Evolutionary conservation across 1,140 invertebrate species (phyloP).

Genomic region (Mya arenaria): DNA sequence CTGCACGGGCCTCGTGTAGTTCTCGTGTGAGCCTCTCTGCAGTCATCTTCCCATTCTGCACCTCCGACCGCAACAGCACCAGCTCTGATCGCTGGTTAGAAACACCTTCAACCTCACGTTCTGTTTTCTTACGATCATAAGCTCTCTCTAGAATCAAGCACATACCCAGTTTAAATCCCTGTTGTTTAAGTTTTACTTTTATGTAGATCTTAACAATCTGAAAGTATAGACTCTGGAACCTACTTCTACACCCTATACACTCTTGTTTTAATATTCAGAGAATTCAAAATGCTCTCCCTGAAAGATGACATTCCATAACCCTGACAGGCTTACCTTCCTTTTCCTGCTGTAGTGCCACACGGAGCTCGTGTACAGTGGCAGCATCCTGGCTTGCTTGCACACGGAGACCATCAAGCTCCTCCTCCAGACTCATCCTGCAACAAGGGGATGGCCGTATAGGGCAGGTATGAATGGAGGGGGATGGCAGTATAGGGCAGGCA

Average conservation of each 20-base stretch:
- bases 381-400: slow-evolving; percentile 76
- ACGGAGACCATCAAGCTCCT: slow-evolving; percentile 75
- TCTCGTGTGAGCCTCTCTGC: slow-evolving; percentile 71
- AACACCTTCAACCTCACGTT: slow-evolving; percentile 54
- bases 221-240: no score
- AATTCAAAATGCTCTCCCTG: not conserved
- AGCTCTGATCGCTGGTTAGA: slow-evolving; percentile 67
- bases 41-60: slow-evolving; percentile 70
- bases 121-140: slow-evolving; percentile 65
- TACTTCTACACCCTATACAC: no score
- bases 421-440: slow-evolving; percentile 73
- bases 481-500: no score
- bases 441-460: no score
- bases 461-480: no score
- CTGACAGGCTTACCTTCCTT: slow-evolving; percentile 69
- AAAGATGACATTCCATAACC: not conserved
- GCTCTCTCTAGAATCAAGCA: slow-evolving; percentile 69
- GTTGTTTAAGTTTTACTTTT: no score
- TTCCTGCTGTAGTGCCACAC: slow-evolving; percentile 70
- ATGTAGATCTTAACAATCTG: no score
- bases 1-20: slow-evolving; percentile 57
- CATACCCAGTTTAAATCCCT: no score
- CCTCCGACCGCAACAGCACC: slow-evolving; percentile 61
- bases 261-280: no score
- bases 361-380: slow-evolving; percentile 76